Percentiles rank a stretch among this genome's conserved stretches.
These are phyloP conservation scores for Chironex yamaguchii DNA, from an alignment of 30 jellyfish, hydroid and myxozoan species.

Conservation along the genomic window DNA sequence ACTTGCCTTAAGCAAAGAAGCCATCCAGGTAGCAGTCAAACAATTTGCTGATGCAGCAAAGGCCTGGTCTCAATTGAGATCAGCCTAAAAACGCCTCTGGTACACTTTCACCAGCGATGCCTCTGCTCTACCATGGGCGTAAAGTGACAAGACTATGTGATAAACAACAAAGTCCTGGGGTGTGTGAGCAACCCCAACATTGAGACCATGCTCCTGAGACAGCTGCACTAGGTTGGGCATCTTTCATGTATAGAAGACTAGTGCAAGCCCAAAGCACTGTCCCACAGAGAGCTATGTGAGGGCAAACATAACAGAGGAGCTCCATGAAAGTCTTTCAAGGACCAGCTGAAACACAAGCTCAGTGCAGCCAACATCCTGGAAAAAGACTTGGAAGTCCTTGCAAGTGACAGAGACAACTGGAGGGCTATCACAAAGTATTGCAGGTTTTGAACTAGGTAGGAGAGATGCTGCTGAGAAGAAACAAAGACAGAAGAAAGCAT, in stretches of 20 bases:
- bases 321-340: neutral
- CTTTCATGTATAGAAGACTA: neutral
- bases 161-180: neutral
- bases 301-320: neutral
- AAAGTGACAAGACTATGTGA: neutral
- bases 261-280: neutral
- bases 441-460: neutral
- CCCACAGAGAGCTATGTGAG: neutral
- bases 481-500: too few species aligned
- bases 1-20: neutral
- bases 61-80: slow-evolving; percentile 7
- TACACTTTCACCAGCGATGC: neutral
- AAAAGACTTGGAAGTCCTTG: neutral
- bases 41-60: neutral
- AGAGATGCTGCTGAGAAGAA: neutral
- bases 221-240: neutral
- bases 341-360: neutral
- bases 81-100: neutral
- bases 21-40: neutral
- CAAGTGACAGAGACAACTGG: neutral
- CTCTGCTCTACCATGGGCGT: neutral
- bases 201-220: neutral
- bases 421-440: neutral
- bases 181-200: neutral
- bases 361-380: neutral